Evolutionary conservation across 2,797 vertebrate species (phyloP).

Genomic region (Streptopelia turtur): DNA sequence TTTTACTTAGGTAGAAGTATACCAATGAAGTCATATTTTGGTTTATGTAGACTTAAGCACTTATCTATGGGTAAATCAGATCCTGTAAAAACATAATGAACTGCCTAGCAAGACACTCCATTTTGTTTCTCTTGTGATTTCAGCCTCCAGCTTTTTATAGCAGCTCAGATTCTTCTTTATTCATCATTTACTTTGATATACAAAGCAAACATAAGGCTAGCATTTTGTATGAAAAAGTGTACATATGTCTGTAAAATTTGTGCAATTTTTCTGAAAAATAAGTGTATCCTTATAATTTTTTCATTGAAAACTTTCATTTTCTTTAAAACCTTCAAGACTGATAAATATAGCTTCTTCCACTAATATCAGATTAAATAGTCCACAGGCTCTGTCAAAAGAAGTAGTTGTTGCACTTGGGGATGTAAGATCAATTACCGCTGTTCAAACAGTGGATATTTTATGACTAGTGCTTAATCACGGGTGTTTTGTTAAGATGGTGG

Average conservation of each 20-base stretch:
- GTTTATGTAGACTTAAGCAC: neutral
- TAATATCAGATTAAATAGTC: neutral
- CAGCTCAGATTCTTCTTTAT: neutral
- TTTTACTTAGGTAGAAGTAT: neutral
- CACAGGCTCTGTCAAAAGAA: neutral
- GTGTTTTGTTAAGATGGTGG: neutral
- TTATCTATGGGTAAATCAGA: neutral
- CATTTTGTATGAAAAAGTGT: neutral
- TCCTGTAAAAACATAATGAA: neutral
- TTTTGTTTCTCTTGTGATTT: neutral
- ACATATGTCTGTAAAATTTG: neutral
- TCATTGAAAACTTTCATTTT: neutral
- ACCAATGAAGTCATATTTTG: neutral
- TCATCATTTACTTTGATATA: neutral
- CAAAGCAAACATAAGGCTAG: neutral
- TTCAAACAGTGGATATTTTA: neutral
- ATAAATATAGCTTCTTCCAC: neutral
- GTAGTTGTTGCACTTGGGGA: neutral
- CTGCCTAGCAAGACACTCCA: neutral
- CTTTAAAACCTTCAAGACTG: neutral
- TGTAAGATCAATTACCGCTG: neutral
- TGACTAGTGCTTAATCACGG: neutral
- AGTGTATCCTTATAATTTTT: neutral
- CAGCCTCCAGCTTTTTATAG: neutral
- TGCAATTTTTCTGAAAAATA: neutral